phyloP scores from a whole-genome alignment of 2,888 invertebrate species.

The Thera britannica region DNA sequence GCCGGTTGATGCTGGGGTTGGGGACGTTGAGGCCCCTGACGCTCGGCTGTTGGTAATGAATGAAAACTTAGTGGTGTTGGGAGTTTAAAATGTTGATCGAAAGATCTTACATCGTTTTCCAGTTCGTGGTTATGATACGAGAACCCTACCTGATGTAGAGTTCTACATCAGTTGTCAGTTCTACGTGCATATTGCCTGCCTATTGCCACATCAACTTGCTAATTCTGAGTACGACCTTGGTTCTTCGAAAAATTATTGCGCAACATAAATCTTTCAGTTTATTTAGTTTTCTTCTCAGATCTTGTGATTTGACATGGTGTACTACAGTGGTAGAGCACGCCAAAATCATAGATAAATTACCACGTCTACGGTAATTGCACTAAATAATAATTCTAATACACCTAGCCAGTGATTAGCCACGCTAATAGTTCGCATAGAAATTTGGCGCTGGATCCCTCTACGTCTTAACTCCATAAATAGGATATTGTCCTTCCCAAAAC shows the following conservation, averaged over 20 bases:
- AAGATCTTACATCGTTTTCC: not conserved
- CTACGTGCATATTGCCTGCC: too few species aligned
- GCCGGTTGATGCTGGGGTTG: conserved; percentile 59
- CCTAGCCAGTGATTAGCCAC: conserved; percentile 9
- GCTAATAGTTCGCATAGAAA: conserved; percentile 19
- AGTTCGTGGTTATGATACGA: too few species aligned
- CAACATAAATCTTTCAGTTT: not conserved
- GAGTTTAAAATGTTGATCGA: not conserved
- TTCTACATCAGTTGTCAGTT: too few species aligned
- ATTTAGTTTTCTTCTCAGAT: not conserved
- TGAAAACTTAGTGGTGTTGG: not conserved
- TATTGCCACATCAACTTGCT: too few species aligned
- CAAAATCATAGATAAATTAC: conserved; percentile 8
- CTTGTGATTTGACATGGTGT: not conserved
- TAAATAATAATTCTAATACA: not conserved
- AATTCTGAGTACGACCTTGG: not conserved
- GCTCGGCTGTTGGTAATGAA: conserved; percentile 56
- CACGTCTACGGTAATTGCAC: conserved; percentile 16
- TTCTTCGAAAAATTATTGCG: not conserved
- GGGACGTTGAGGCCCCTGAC: conserved; percentile 70
- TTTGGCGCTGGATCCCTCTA: conserved; percentile 32
- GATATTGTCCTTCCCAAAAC: conserved; percentile 51
- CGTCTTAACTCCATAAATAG: conserved; percentile 53
- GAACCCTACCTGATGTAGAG: too few species aligned
- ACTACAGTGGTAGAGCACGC: not conserved